Evolutionary conservation across 2,888 invertebrate genomes (phyloP), one percentile per base, ranked within the genome.

Genomic region (Gortyna flavago): DNA sequence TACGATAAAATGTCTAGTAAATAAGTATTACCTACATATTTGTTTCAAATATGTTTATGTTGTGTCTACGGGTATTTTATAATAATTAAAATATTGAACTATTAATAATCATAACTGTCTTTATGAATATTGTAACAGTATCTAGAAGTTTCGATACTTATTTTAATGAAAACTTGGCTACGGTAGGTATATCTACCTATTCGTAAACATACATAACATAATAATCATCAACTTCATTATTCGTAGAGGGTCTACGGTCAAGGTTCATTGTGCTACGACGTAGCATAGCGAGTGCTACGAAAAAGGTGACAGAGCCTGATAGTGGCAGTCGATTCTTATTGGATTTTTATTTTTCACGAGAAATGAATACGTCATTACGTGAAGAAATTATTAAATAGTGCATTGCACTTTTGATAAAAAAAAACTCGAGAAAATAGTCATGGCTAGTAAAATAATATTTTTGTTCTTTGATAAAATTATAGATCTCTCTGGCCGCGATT

Each of bases 171-270:
- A 69, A n/a, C 21, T 65, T 57, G 6, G 29, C 57, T 62, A 62
- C 16, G 16, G 3, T 32, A 25, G 16, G 3, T 32, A 25, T 41
- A 13, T 5, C 25, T 18, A 51, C 8, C 51, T 51, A n/a, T n/a
- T 54, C n/a, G 57, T 57, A 13, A 13, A 61, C 2, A 8, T 25
- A 29, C 11, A 54, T 29, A 41, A 54, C 32, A 51, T 41, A 57
- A 25, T 66, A 29, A 65, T 44, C 16, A 29, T 62, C 13, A 25
- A 61, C 6, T 29, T 74, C 44, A 59, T 61, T 72, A 72, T 69
- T 83, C 71, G 81, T 83, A 71, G 71, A 66, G 54, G 77, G 75
- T 75, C 81, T 81, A 81, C 83, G 79, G 67, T 83, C 79, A 81
- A 81, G 83, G 81, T 68, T 78, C 9, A 51, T 59, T 51, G 21